Evolutionary conservation across 2,113 vertebrate species (phyloP).

Genomic region (Channa argus): DNA sequence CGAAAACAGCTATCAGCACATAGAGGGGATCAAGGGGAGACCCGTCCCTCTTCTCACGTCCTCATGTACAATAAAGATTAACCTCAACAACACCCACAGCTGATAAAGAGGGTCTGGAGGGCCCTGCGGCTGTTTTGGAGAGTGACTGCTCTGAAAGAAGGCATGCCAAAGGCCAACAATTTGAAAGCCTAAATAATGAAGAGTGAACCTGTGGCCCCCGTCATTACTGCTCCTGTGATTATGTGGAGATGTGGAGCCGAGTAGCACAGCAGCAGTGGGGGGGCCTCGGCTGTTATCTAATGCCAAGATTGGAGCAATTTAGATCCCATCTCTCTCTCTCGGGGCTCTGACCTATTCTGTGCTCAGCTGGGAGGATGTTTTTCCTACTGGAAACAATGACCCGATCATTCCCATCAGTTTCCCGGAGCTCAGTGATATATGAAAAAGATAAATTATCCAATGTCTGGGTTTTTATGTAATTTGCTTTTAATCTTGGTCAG

Average conservation of each 20-base stretch:
- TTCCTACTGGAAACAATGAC: constrained; percentile 42
- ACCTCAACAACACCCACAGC: constrained; percentile 49
- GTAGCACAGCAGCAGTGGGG: constrained; percentile 36
- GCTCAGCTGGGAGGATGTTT: constrained; percentile 56
- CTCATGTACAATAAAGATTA: constrained; percentile 61
- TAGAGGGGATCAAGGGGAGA: constrained; percentile 14
- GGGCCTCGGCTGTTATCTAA: constrained; percentile 52
- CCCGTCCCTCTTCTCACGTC: constrained; percentile 28
- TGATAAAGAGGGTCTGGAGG: constrained; percentile 57
- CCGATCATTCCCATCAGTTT: constrained; percentile 37
- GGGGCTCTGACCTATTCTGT: constrained; percentile 56
- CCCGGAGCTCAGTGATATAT: background rate
- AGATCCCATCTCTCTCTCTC: constrained; percentile 70
- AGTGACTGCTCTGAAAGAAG: constrained; percentile 23
- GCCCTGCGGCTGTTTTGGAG: constrained; percentile 42
- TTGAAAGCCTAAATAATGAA: constrained; percentile 69
- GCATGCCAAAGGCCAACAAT: constrained; percentile 49
- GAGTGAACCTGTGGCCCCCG: constrained; percentile 48
- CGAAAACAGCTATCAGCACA: constrained; percentile 55
- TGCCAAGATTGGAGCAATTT: constrained; percentile 72
- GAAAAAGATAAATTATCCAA: constrained; percentile 4
- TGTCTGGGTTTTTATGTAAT: background rate
- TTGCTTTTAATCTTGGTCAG: no score
- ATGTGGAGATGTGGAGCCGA: constrained; percentile 31
- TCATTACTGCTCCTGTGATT: constrained; percentile 60